Evolutionary conservation across 2,888 invertebrate genomes (phyloP).

Genomic region (Clivina fossor): DNA sequence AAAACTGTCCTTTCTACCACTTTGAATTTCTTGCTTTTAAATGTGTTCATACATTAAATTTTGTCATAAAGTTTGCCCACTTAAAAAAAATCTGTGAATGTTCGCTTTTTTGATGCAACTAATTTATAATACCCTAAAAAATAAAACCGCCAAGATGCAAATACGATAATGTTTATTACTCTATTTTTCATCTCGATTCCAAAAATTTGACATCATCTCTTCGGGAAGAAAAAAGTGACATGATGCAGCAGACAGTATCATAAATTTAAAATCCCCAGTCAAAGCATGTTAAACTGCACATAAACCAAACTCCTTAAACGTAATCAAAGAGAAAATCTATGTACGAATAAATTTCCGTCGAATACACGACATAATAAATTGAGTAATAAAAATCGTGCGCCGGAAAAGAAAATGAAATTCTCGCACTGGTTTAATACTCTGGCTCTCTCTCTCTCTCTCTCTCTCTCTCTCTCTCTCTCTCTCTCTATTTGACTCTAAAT

Average conservation of each 20-base stretch:
- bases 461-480: not conserved
- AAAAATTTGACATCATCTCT: no score
- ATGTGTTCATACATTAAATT: no score
- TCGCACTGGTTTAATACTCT: constrained; percentile 29
- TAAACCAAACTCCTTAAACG: constrained; percentile 28
- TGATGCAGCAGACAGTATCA: constrained; percentile 10
- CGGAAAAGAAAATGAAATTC: constrained; percentile 30
- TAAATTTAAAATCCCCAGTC: constrained; percentile 28
- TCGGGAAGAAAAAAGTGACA: no score
- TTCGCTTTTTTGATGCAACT: no score
- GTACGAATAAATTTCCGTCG: constrained; percentile 26
- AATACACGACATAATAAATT: constrained; percentile 28
- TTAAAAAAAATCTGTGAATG: no score
- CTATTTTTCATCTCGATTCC: no score
- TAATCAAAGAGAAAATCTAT: constrained; percentile 28
- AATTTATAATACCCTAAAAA: no score
- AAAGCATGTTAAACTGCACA: constrained; percentile 26
- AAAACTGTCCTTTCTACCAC: no score
- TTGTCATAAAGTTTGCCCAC: no score
- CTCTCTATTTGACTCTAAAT: constrained; percentile 3
- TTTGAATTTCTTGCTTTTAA: no score
- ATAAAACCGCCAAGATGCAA: no score
- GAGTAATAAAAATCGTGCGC: constrained; percentile 29
- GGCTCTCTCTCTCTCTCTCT: not conserved
- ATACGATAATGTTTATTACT: no score